phyloP scores from a whole-genome alignment of 2,888 invertebrate species.

The Parnassius orleans region DNA sequence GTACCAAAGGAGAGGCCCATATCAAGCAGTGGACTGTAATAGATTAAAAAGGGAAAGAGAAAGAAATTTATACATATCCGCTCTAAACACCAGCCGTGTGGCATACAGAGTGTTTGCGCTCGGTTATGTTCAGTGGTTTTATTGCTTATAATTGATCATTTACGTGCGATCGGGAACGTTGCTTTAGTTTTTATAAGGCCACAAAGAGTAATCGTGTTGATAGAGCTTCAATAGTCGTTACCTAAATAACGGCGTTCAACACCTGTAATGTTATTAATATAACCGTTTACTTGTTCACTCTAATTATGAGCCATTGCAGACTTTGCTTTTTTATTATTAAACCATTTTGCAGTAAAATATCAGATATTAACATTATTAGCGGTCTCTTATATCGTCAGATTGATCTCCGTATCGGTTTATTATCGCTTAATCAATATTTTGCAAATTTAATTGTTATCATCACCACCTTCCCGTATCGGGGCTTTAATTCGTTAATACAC shows the following conservation, averaged over 20 bases:
- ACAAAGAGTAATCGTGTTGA: conserved; percentile 18
- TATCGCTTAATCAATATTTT: background rate
- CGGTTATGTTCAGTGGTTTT: conserved; percentile 44
- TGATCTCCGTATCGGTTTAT: background rate
- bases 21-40: too few relatives aligned
- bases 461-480: too few relatives aligned
- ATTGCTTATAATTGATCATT: conserved; percentile 51
- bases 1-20: too few relatives aligned
- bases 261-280: conserved; percentile 24
- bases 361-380: background rate
- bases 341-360: background rate
- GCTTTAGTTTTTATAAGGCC: conserved; percentile 27
- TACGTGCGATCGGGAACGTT: conserved; percentile 34
- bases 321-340: background rate
- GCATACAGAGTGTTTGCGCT: conserved; percentile 29
- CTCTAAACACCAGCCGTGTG: conserved; percentile 2
- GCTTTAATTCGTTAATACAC: too few relatives aligned
- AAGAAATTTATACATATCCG: conserved; percentile 5
- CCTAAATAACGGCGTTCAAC: conserved; percentile 19
- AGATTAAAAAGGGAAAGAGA: background rate
- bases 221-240: conserved; percentile 16
- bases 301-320: conserved; percentile 6
- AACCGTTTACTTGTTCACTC: conserved; percentile 3
- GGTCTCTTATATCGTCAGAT: background rate
- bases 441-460: background rate